Evolutionary conservation across 2,797 vertebrate genomes (phyloP), one percentile per base, ranked within the genome.

Genomic region (Sternotherus odoratus): DNA sequence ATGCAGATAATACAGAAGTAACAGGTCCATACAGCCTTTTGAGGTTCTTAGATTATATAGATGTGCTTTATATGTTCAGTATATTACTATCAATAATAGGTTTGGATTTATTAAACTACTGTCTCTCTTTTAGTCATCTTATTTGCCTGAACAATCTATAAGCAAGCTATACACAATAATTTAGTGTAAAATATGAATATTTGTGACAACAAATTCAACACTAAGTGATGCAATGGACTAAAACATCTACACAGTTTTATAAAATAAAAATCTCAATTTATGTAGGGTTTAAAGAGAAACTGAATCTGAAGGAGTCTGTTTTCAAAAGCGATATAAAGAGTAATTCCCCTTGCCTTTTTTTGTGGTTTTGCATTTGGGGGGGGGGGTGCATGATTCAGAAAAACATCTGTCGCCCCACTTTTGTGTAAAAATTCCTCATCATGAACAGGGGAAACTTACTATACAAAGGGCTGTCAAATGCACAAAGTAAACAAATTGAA

Each of bases 11-110:
- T 66, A 36, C 16, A 23, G 17, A 8, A 11, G 30, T 36, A 66
- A 66, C 63, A 21, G 8, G 63, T 36, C 63, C n/a, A 66, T 10
- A 36, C 11, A 36, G 17, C 26, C 60, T 49, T 72, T 92, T 30
- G 79, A 12, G 56, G 21, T 30, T 92, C 46, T 12, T 60, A 50
- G 78, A 15, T 90, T 28, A 7, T 17, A 66, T 82, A 88, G 54
- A 93, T 43, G 93, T 43, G 93, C n/a, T 30, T 0, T 24, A 77
- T 82, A 72, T 56, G 66, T 85, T 84, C n/a, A 56, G n/a, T 56
- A 86, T 23, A 88, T 85, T 85, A 83, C 39, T 88, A 88, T 91
- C 84, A 82, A 53, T 43, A 87, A 72, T 72, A 92, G 51, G 89
- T 36, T 88, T 80, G 63, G 4, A 24, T 11, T 51, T 54, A 6